A percentile compares a stretch with the other conserved stretches of the same genome.
Evolutionary conservation across 2,888 invertebrate species (phyloP).

Genomic region (Parapristionchus giblindavisi): DNA sequence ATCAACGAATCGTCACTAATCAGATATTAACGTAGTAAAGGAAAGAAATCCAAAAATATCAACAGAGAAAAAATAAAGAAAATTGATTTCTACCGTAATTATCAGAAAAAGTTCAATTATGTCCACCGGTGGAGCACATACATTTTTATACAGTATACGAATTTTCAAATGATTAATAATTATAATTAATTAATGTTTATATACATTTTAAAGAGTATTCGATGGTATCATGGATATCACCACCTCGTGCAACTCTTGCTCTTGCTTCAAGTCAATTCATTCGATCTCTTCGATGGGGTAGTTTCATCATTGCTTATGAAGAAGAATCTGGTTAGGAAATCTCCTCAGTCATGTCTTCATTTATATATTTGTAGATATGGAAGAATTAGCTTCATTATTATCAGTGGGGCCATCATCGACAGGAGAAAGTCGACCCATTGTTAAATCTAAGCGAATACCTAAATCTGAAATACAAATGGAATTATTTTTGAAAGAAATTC

Average conservation of each 20-base stretch:
- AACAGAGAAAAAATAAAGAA: too few relatives aligned
- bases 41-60: too few relatives aligned
- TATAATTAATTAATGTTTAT: not conserved
- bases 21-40: too few relatives aligned
- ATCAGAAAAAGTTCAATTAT: too few relatives aligned
- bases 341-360: not conserved
- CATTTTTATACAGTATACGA: too few relatives aligned
- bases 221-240: constrained; percentile 30
- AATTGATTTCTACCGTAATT: too few relatives aligned
- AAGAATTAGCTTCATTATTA: constrained; percentile 28
- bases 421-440: constrained; percentile 15
- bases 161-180: not conserved
- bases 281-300: constrained; percentile 54
- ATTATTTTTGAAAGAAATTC: constrained; percentile 20
- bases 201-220: not conserved
- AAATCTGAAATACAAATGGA: constrained; percentile 24
- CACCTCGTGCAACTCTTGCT: constrained; percentile 28
- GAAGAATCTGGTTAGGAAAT: constrained; percentile 40
- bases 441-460: constrained; percentile 22
- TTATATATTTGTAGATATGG: constrained; percentile 2
- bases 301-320: constrained; percentile 55
- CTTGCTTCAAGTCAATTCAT: constrained; percentile 55
- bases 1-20: too few relatives aligned
- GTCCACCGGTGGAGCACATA: too few relatives aligned
- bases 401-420: constrained; percentile 6